Percentiles rank a stretch among this genome's conserved stretches.
Evolutionary conservation across 2,888 invertebrate genomes (phyloP).

Genomic region (Anoplius nigerrimus): DNA sequence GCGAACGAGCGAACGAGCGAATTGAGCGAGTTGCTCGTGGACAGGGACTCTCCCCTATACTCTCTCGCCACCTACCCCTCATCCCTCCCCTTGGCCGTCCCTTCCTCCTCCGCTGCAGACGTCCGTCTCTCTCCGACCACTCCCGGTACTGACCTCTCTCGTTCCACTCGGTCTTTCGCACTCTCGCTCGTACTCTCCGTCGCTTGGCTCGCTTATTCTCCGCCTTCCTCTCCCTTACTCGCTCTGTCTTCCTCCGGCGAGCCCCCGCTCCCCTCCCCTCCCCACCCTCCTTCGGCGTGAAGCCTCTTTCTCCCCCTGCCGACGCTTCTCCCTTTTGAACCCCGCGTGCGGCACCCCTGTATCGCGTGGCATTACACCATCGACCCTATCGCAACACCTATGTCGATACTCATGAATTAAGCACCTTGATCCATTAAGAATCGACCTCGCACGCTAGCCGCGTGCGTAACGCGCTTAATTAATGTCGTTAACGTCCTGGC

Average conservation of each 20-base stretch:
- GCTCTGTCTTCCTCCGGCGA: background rate
- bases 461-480: constrained; percentile 1
- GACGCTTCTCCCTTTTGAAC: background rate
- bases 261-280: background rate
- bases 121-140: background rate
- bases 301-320: constrained; percentile 2
- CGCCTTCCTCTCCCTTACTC: background rate
- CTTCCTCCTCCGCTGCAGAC: constrained; percentile 2
- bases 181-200: background rate
- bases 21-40: constrained; percentile 67
- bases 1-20: constrained; percentile 55
- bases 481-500: constrained; percentile 1
- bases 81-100: constrained; percentile 23
- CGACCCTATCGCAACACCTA: constrained; percentile 50
- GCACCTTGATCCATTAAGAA: constrained; percentile 49
- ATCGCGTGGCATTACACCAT: constrained; percentile 55
- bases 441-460: background rate
- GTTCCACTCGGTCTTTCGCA: background rate
- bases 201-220: background rate
- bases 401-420: constrained; percentile 55
- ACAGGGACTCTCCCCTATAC: constrained; percentile 55
- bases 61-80: constrained; percentile 23
- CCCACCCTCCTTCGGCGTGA: background rate
- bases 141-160: background rate
- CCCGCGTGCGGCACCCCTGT: constrained; percentile 34